phyloP scores from a whole-genome alignment of 2,888 invertebrate genomes.

The Agrilus cyanescens region DNA sequence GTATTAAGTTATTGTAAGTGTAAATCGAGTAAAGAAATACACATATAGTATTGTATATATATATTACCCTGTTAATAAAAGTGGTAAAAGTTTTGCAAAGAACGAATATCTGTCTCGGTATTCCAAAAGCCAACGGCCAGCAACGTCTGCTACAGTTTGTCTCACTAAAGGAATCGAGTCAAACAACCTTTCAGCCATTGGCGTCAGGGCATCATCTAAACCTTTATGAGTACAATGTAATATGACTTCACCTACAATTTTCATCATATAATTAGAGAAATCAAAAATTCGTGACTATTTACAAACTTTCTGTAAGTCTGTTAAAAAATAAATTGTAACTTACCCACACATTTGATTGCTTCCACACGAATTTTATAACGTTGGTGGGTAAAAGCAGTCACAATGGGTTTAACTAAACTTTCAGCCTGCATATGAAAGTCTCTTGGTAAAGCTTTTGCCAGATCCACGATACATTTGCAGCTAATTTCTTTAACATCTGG shows the following conservation, averaged over 20 bases:
- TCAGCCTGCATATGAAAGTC: conserved; percentile 69
- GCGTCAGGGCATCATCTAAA: conserved; percentile 54
- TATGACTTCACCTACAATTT: conserved; percentile 42
- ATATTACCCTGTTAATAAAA: conserved; percentile 65
- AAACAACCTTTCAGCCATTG: conserved; percentile 79
- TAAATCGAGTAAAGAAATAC: not conserved
- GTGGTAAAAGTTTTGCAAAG: conserved; percentile 74
- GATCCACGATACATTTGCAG: conserved; percentile 55
- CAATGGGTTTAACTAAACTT: conserved; percentile 58
- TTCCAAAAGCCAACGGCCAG: conserved; percentile 65
- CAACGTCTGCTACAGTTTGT: conserved; percentile 60
- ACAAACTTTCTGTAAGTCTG: not conserved
- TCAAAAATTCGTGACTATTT: too few species aligned
- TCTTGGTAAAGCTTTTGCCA: conserved; percentile 50
- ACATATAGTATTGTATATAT: conserved; percentile 3
- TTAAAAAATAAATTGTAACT: conserved; percentile 14
- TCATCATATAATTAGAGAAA: not conserved
- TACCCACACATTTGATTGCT: conserved; percentile 62
- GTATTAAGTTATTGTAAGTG: conserved; percentile 4
- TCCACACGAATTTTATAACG: conserved; percentile 69
- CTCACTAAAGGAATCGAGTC: conserved; percentile 73
- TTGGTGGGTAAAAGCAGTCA: conserved; percentile 65
- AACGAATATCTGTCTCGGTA: conserved; percentile 81
- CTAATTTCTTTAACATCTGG: conserved; percentile 71
- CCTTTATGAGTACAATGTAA: conserved; percentile 40